phyloP scores from a whole-genome alignment of 2,113 vertebrate species.

The Picathartes gymnocephalus region DNA sequence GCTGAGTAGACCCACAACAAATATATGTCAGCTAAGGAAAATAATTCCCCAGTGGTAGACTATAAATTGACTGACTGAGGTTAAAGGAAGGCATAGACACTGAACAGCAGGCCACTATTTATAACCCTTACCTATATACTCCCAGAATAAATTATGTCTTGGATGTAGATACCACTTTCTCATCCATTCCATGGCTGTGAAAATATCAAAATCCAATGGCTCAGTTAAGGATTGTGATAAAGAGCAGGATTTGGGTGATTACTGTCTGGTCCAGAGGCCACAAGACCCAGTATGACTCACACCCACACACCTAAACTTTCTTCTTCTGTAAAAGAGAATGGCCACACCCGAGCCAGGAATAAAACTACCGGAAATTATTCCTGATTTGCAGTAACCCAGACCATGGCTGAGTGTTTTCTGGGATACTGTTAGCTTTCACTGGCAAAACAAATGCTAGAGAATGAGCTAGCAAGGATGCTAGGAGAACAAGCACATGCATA shows the following conservation, averaged over 20 bases:
- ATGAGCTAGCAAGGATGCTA: not conserved
- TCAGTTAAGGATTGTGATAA: not conserved
- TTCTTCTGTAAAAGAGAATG: not conserved
- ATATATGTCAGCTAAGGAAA: not conserved
- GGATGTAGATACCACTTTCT: not conserved
- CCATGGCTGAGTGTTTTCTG: not conserved
- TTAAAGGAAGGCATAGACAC: not conserved
- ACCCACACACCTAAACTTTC: not conserved
- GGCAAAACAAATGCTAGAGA: not conserved
- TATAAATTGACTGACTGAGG: not conserved
- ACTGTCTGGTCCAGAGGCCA: not conserved
- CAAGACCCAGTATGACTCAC: not conserved
- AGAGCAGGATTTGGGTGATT: not conserved
- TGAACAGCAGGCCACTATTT: not conserved
- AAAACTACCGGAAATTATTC: not conserved
- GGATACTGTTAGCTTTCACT: not conserved
- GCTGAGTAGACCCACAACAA: not conserved
- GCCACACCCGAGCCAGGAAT: not conserved
- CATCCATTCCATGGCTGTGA: not conserved
- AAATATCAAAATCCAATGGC: not conserved
- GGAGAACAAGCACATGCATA: accelerated
- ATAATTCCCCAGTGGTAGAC: not conserved
- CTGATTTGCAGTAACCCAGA: not conserved
- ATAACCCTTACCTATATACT: not conserved
- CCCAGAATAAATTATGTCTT: not conserved